Evolutionary conservation across 2,113 vertebrate species (phyloP).

Genomic region (Micromys minutus): DNA sequence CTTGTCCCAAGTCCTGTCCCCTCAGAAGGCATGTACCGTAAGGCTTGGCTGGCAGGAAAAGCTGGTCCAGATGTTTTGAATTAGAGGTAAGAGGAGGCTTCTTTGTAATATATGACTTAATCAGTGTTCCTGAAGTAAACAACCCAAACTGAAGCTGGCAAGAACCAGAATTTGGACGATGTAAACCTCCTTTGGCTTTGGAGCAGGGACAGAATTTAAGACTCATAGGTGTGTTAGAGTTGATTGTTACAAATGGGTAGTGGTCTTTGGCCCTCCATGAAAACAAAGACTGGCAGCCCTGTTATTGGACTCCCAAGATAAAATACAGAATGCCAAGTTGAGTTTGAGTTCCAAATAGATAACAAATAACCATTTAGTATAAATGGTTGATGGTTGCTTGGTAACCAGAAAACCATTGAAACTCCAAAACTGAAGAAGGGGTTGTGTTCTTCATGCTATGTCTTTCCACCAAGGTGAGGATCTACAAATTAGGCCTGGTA

Average conservation of each 20-base stretch:
- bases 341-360: not conserved
- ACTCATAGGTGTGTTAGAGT: conserved; percentile 74
- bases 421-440: not conserved
- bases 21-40: conserved; percentile 67
- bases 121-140: conserved; percentile 87
- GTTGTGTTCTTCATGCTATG: not conserved
- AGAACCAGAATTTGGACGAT: conserved; percentile 81
- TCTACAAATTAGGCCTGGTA: no score
- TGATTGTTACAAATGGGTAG: conserved; percentile 75
- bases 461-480: not conserved
- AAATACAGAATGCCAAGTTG: not conserved
- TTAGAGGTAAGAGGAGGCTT: conserved; percentile 87
- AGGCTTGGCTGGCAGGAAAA: conserved; percentile 84
- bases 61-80: conserved; percentile 87
- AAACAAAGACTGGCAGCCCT: not conserved
- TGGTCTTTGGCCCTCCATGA: not conserved
- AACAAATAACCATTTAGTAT: not conserved
- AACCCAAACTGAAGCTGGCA: conserved; percentile 83
- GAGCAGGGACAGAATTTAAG: conserved; percentile 74
- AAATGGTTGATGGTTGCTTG: not conserved
- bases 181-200: conserved; percentile 84
- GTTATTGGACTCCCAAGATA: not conserved
- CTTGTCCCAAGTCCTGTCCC: conserved; percentile 79
- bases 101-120: conserved; percentile 89
- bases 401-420: not conserved